Evolutionary conservation across 2,888 invertebrate species (phyloP), one percentile per base, ranked within the genome.

Genomic region (Hydraecia micacea): DNA sequence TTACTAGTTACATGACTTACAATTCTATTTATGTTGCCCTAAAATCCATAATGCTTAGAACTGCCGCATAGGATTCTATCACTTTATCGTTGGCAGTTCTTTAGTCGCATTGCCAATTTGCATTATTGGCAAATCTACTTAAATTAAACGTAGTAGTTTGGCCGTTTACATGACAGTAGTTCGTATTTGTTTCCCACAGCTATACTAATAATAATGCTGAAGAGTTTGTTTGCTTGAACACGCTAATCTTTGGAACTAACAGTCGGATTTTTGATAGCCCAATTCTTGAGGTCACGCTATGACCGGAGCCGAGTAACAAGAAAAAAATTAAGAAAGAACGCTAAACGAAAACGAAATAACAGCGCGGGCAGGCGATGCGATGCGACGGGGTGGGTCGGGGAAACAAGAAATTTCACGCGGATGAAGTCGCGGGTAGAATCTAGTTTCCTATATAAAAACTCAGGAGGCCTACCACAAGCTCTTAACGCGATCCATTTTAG

Each of bases 11-110:
- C 13, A 67, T 71, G 74, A 74, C 18, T 73, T 46, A 52, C 21
- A 58, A 46, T 46, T 62, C 32, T 83, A 79, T 79, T 63, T 42
- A 42, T 52, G 72, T 68, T 21, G 49, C 1, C 21, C 58, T 70
- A 66, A 66, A 77, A 70, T 70, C 58, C 25, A 32, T 52, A 79
- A 63, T 6, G 18, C 4, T 66, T 55, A 63, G 11, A 63, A 13
- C 25, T 77, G 77, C 18, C 36, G 0, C 15, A 52, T 71, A 4
- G 5, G 42, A 66, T 36, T 76, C 9, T 73, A 52, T 80, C 28
- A 28, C 25, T 65, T 28, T 39, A 49, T 39, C 55, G 28, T 39
- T 62, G 18, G 32, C n/a, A 46, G 4, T 68, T 71, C 8, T 71
- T 63, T 32, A 15, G 18, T 28, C 28, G 36, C 5, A 42, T 13